These are phyloP conservation scores for Sacculina carcini DNA, from an alignment of 2,888 invertebrate genomes.

Conservation along the genomic window DNA sequence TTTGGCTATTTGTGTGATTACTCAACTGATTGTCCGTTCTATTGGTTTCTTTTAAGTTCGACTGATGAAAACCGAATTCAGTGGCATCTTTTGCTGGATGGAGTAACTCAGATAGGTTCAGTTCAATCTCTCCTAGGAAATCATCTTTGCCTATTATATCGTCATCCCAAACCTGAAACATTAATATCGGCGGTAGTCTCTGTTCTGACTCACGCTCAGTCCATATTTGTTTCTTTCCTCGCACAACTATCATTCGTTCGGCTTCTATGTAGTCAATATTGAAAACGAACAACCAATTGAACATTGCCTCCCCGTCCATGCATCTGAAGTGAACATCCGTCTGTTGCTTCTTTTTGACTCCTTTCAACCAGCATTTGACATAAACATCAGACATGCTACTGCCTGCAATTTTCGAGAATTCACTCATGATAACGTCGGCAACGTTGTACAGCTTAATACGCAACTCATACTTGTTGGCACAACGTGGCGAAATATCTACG, in stretches of 20 bases:
- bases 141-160: conserved; percentile 49
- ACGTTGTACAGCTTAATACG: conserved; percentile 27
- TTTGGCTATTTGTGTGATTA: no score
- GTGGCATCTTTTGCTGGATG: no score
- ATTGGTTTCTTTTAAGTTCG: no score
- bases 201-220: conserved; percentile 33
- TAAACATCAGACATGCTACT: conserved; percentile 28
- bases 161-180: conserved; percentile 58
- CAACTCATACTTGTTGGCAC: conserved; percentile 20
- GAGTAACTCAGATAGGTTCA: no score
- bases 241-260: conserved; percentile 42
- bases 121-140: no score
- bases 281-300: conserved; percentile 77
- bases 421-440: conserved; percentile 25
- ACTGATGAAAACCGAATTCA: no score
- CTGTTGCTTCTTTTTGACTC: conserved; percentile 36
- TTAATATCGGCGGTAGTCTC: conserved; percentile 41
- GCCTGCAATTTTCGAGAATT: conserved; percentile 23
- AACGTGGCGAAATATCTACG: no score
- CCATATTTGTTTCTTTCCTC: conserved; percentile 23
- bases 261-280: conserved; percentile 43
- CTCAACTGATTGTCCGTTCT: no score
- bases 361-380: conserved; percentile 35
- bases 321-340: conserved; percentile 64
- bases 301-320: conserved; percentile 46